Base-by-base conservation (phyloP, 2,888 invertebrate genomes). In the Andrena camellia region DNA sequence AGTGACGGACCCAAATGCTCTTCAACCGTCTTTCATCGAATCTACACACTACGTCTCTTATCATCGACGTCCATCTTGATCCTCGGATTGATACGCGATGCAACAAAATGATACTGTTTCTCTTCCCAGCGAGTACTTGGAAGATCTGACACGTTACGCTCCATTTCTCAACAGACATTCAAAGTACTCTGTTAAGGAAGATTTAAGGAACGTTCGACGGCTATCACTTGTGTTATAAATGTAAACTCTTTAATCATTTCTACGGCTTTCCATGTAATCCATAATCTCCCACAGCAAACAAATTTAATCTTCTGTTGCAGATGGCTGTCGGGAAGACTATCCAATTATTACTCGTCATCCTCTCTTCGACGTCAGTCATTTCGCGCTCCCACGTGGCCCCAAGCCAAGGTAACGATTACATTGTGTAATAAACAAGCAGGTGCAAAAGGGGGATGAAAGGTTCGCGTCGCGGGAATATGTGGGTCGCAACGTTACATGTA, bases 321-420 rank as follows among this genome's bases (percentile, higher is more conserved):
- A 94, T 94, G 94, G 88, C 90, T 90, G 88, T 89, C 88, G 85
- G 88, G 86, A 92, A 89, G 84, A 87, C 84, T 86, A 81, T 92
- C 67, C 90, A 89, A 88, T 85, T 90, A 83, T 86, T 93, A 74
- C 84, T 93, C 86, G 87, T 89, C 82, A 89, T 91, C 75, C 83
- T 91, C 66, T 88, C 91, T 67, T 85, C 88, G 81, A 89, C 92
- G 81, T 90, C 90, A 73, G 91, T 91, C 77, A 90, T 92, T 86
- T 90, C 93, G 78, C 81, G 90, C 78, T 90, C 93, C 60, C 84
- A 91, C 78, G 86, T 85, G 59, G 42, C 84, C 17, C 79, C 85
- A 63, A 77, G 69, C 33, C 42, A 85, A 90, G 88, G 88, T 88
- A 88, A 88, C 66, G 48, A 78, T 67, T 20, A 13, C 23, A 42